Percentiles rank a stretch among this genome's conserved stretches.
These are phyloP conservation scores for Cyrtonyx montezumae DNA, from an alignment of 2,113 vertebrate species.

Conservation along the genomic window DNA sequence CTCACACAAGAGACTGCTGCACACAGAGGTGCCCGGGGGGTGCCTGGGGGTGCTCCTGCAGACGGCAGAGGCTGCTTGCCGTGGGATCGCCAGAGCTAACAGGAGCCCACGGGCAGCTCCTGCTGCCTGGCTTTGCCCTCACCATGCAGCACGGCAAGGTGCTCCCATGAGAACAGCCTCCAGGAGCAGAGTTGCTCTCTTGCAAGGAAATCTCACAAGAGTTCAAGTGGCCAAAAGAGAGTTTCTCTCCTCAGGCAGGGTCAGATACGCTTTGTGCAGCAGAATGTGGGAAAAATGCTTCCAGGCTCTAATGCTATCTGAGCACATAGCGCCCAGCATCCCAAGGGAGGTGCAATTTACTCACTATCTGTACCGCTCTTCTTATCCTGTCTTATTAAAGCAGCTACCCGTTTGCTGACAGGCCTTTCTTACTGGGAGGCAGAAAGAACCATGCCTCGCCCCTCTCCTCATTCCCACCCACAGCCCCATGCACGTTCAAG, in stretches of 20 bases:
- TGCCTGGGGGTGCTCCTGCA: background rate
- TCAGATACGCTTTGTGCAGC: rapidly evolving
- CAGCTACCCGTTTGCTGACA: background rate
- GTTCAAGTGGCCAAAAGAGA: background rate
- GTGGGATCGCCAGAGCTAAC: background rate
- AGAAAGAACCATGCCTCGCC: background rate
- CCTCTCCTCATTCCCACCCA: background rate
- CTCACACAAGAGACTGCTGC: rapidly evolving
- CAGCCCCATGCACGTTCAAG: background rate
- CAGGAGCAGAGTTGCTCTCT: background rate
- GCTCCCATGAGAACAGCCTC: background rate
- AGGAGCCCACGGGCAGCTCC: rapidly evolving
- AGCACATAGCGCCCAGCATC: background rate
- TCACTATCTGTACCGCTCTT: background rate
- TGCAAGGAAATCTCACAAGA: background rate
- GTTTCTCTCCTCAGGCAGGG: background rate
- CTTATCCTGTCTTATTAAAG: background rate
- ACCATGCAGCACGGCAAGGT: background rate
- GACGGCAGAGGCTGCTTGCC: background rate
- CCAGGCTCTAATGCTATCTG: background rate
- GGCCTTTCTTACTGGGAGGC: background rate
- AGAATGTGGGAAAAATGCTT: background rate
- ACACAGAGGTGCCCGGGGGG: background rate
- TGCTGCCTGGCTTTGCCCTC: background rate
- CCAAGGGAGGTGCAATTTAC: background rate